Evolutionary conservation across 2,113 vertebrate species (phyloP), one percentile per base, ranked within the genome.

Genomic region (Dicaeum eximium): DNA sequence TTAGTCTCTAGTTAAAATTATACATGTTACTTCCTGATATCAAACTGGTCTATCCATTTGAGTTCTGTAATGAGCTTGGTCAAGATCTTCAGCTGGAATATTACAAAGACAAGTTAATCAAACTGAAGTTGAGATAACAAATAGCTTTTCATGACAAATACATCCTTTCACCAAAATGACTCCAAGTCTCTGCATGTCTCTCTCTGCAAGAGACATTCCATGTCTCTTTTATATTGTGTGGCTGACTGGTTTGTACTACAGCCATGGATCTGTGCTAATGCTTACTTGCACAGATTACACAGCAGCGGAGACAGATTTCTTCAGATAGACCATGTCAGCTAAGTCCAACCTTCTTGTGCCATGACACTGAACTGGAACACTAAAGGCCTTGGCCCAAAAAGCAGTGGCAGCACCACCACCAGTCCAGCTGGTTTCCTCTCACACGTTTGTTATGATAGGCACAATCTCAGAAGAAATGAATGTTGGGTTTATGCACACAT

Each of bases 261-360:
- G 27, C 20, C 44, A 50, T 0, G 0, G 20, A 20, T 13, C 19
- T 53, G 27, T 27, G 10, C 30, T 67, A 58, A 12, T n/a, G 12
- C 8, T 48, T 37, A n/a, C 9, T 42, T 40, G 38, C 20, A 37
- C 0, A 44, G 51, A 73, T 20, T 6, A 3, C 3, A 2, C 12
- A 30, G 25, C 15, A 75, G 62, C 33, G 30, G 62, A 83, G 51
- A 10, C 6, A 22, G n/a, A n/a, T 5, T 17, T 67, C 66, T 64
- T 54, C 11, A 3, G 4, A 33, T 1, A 50, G 50, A 28, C 7
- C 3, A 10, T 19, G 44, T 57, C 35, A 86, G 35, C 42, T 60
- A 64, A 42, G 16, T 22, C 48, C 58, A 64, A 6, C 27, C 53
- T 60, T 60, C 15, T 42, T 75, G n/a, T 33, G 42, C 38, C 33